These are phyloP conservation scores for Eupithecia inturbata DNA, from an alignment of 2,888 invertebrate species.

Conservation along the genomic window DNA sequence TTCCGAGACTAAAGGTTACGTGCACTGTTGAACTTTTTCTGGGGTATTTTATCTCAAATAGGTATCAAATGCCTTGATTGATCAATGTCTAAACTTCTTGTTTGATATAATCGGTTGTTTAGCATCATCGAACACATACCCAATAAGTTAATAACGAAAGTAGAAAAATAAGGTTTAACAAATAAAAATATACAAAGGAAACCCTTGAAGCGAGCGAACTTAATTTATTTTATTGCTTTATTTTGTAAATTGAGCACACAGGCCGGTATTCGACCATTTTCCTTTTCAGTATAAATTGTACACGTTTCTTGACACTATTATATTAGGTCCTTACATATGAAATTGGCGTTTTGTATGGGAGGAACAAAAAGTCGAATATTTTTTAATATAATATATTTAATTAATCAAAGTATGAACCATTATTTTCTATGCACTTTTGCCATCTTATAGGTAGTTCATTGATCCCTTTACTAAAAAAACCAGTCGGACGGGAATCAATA, in stretches of 20 bases:
- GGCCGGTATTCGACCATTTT: constrained; percentile 52
- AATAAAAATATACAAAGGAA: constrained; percentile 61
- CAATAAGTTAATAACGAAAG: background rate
- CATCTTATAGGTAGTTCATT: too few species aligned
- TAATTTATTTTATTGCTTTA: constrained; percentile 61
- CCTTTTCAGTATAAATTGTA: constrained; percentile 50
- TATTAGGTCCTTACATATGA: too few species aligned
- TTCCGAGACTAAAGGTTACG: constrained; percentile 51
- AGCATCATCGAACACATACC: too few species aligned
- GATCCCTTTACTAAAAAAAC: too few species aligned
- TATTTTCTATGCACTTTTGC: too few species aligned
- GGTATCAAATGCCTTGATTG: background rate
- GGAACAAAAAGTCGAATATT: too few species aligned
- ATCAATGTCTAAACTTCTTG: background rate
- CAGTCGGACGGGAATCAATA: too few species aligned
- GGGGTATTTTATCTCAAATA: constrained; percentile 35
- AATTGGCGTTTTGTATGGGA: too few species aligned
- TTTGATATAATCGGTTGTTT: background rate
- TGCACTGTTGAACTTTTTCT: constrained; percentile 46
- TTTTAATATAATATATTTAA: too few species aligned
- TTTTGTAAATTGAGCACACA: constrained; percentile 49
- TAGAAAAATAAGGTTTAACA: constrained; percentile 17
- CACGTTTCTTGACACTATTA: constrained; percentile 26
- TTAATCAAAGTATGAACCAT: too few species aligned
- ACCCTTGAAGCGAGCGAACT: constrained; percentile 66